phyloP scores from a whole-genome alignment of 2,888 invertebrate genomes.

The Ormyrus nitidulus region DNA sequence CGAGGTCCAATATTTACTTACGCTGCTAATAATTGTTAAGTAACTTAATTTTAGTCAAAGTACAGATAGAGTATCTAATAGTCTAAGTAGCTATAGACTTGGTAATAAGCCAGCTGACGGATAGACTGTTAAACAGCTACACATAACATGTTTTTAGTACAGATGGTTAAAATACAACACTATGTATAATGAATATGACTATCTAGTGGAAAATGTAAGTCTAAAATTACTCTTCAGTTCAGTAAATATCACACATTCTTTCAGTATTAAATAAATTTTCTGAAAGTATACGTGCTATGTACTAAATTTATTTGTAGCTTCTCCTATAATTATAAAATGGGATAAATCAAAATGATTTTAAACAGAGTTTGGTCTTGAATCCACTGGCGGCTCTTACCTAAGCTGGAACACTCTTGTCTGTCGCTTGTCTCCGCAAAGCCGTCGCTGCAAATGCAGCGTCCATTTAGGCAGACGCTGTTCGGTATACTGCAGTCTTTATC shows the following conservation, averaged over 20 bases:
- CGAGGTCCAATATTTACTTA: too few relatives aligned
- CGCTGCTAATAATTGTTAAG: too few relatives aligned
- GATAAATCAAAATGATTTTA: too few relatives aligned
- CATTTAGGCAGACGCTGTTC: constrained; percentile 84
- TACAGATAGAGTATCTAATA: neutral
- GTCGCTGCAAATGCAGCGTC: constrained; percentile 85
- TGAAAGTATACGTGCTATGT: neutral
- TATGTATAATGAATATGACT: neutral
- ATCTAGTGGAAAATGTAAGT: too few relatives aligned
- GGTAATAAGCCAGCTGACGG: neutral
- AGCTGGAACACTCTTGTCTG: constrained; percentile 79
- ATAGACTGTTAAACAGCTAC: constrained; percentile 18
- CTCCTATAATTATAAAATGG: too few relatives aligned
- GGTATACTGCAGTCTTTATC: constrained; percentile 82
- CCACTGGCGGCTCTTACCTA: constrained; percentile 36
- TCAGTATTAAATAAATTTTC: neutral
- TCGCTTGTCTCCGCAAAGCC: constrained; percentile 82
- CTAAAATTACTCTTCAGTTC: too few relatives aligned
- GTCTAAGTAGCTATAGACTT: neutral
- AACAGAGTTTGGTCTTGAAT: too few relatives aligned
- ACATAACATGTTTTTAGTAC: constrained; percentile 1
- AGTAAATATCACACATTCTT: too few relatives aligned
- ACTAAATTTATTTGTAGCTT: too few relatives aligned
- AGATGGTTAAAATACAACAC: constrained; percentile 8
- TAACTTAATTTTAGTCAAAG: too few relatives aligned